Base-by-base conservation (phyloP, 2,888 invertebrate species). In the Cheilosia variabilis region DNA sequence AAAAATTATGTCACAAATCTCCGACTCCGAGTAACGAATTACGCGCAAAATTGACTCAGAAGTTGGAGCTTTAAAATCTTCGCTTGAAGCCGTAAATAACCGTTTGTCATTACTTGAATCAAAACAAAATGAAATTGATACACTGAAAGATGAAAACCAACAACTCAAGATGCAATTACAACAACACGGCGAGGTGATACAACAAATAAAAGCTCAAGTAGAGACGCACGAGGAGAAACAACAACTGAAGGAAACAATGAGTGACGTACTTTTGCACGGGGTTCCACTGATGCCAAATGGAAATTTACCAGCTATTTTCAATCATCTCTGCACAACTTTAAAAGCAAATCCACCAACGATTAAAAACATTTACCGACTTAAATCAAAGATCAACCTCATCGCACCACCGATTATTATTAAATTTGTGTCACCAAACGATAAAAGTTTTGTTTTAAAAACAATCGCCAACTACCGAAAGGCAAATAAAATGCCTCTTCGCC, bases 1-100 rank as follows among this genome's bases (percentile, higher is more conserved):
- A 47, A 47, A 47, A 47, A 47, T 47, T 19, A 47, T 47, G 19
- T 47, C 47, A 17, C 47, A 47, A 47, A 47, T 47, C n/a, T 47
- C 47, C 47, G n/a, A 45, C 43, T 45, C 43, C 43, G 43, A 45
- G n/a, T n/a, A 45, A 45, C 43, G 43, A 45, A 45, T 45, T 45
- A 45, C 43, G 43, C n/a, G 1, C 43, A 53, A 53, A 24, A 53
- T 53, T 53, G 27, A 53, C n/a, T 27, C 19, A 27, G 53, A 53
- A 53, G 53, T 53, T 27, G 53, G n/a, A 53, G 53, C 27, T 19
- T 53, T 53, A 53, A 53, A 27, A 27, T 27, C 53, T 24, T 53
- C 53, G 2, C 53, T 53, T 19, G 53, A 53, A 53, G 53, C 53
- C n/a, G 55, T 55, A 31, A 31, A 31, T 31, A 31, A 2, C 31